Percentiles rank a stretch among this genome's conserved stretches.
Evolutionary conservation across 2,113 vertebrate genomes (phyloP).

Genomic region (Eretmochelys imbricata): DNA sequence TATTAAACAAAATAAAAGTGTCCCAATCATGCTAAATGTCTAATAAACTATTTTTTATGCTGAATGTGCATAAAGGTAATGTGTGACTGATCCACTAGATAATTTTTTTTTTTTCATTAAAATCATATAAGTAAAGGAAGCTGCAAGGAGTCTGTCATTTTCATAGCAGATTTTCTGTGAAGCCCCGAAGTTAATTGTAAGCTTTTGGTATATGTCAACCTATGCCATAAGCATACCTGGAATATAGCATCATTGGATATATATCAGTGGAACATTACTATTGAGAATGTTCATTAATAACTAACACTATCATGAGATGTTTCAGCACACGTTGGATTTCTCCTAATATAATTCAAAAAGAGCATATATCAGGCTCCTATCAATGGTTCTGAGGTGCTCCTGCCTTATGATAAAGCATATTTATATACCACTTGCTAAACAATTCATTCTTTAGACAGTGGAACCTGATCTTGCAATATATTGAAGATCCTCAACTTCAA

Average conservation of each 20-base stretch:
- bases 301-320: neutral
- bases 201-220: constrained; percentile 25
- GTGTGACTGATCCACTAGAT: constrained; percentile 11
- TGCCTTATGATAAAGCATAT: neutral
- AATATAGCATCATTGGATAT: rapidly evolving
- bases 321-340: neutral
- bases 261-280: neutral
- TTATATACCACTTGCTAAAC: constrained; percentile 30
- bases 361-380: neutral
- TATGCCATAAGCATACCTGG: rapidly evolving
- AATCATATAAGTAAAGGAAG: constrained; percentile 53
- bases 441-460: neutral
- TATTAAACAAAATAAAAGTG: constrained; percentile 47
- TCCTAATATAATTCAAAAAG: neutral
- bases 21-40: constrained; percentile 63
- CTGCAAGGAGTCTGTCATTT: neutral
- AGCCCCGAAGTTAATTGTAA: neutral
- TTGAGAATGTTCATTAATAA: neutral
- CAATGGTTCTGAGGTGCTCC: neutral
- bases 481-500: constrained; percentile 61
- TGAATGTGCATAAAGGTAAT: neutral
- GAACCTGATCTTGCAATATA: neutral
- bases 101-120: constrained; percentile 46
- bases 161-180: neutral
- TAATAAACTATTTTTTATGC: constrained; percentile 46